Evolutionary conservation across 2,113 vertebrate genomes (phyloP).

Genomic region (Microtus richardsoni): DNA sequence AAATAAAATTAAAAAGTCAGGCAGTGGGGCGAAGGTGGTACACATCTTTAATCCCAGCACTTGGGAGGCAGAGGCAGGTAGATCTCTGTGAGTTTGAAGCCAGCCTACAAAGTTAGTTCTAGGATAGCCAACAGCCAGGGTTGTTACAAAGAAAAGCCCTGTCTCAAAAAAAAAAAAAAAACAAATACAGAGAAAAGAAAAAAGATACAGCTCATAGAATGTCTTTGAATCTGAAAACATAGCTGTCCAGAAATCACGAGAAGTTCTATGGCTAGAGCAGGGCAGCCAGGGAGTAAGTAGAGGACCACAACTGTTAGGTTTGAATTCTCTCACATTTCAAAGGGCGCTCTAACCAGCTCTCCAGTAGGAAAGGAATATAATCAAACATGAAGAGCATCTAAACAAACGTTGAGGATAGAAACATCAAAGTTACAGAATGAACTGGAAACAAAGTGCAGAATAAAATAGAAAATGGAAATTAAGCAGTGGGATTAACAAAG

Average conservation of each 20-base stretch:
- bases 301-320: background rate
- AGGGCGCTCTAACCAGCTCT: background rate
- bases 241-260: background rate
- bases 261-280: background rate
- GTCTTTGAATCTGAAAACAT: background rate
- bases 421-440: background rate
- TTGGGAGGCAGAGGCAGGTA: background rate
- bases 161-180: background rate
- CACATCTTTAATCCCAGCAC: background rate
- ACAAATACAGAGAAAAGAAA: background rate
- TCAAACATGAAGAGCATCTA: background rate
- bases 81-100: background rate
- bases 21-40: background rate
- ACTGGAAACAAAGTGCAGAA: background rate
- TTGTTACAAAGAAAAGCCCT: background rate
- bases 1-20: background rate
- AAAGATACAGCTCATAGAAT: background rate
- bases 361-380: background rate
- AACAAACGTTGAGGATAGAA: background rate
- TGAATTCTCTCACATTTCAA: background rate
- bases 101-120: background rate
- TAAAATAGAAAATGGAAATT: background rate
- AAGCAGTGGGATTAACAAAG: background rate
- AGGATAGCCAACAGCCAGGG: background rate
- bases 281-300: background rate